These are phyloP conservation scores for Prosopocoilus inquinatus DNA, from an alignment of 2,888 invertebrate species.

Conservation along the genomic window DNA sequence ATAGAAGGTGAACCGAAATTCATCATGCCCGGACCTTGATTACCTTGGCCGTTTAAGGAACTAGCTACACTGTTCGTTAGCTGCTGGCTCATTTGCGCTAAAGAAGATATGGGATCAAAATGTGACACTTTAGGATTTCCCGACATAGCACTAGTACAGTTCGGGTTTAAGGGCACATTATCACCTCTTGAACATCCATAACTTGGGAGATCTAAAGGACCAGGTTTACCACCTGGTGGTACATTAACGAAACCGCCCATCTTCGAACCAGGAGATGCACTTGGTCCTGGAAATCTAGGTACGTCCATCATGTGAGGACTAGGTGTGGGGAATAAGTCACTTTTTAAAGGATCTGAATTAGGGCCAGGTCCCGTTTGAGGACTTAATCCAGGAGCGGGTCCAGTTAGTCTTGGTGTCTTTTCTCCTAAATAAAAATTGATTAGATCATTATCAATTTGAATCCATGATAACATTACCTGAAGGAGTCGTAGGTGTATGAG, in stretches of 20 bases:
- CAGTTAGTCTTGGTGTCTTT: conserved; percentile 42
- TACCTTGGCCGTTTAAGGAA: conserved; percentile 58
- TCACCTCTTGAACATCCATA: conserved; percentile 55
- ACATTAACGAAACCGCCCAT: conserved; percentile 51
- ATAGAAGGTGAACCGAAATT: conserved; percentile 56
- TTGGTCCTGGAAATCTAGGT: conserved; percentile 51
- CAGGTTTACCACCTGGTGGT: conserved; percentile 48
- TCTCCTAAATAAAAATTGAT: conserved; percentile 35
- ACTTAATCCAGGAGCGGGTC: conserved; percentile 44
- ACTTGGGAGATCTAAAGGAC: conserved; percentile 46
- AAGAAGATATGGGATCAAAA: conserved; percentile 90
- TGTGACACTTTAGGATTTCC: conserved; percentile 64
- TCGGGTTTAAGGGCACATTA: conserved; percentile 67
- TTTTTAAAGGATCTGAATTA: conserved; percentile 45
- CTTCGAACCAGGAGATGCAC: conserved; percentile 48
- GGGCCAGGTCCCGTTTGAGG: conserved; percentile 49
- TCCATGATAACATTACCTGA: conserved; percentile 10
- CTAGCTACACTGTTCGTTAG: conserved; percentile 73
- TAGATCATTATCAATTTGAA: too few species aligned
- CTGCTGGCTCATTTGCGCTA: conserved; percentile 94
- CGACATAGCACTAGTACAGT: conserved; percentile 57
- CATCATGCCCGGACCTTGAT: conserved; percentile 55
- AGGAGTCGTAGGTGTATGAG: conserved; percentile 49
- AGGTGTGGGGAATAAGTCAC: conserved; percentile 46
- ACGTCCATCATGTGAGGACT: conserved; percentile 51